Evolutionary conservation across 2,797 vertebrate genomes (phyloP), one percentile per base, ranked within the genome.

Genomic region (Lepus townsendii): DNA sequence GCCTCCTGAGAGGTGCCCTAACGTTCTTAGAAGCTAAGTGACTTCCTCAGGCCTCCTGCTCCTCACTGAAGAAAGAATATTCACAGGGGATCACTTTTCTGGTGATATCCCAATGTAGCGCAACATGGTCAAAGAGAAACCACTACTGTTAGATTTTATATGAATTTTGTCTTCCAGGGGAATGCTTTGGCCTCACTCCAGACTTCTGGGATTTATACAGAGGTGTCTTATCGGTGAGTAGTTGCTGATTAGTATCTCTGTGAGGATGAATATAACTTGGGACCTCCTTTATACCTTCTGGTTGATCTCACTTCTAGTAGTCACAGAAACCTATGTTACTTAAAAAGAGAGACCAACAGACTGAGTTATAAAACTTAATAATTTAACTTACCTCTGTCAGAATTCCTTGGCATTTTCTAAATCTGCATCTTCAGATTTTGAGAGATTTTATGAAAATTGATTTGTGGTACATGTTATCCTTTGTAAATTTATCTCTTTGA

Each of bases 401-500:
- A 94, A 80, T 75, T 82, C 22, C 24, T 93, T 93, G 12, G 12
- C 14, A n/a, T 93, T 94, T 92, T 88, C 32, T 84, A 65, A 96
- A 94, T 92, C 24, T 76, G 0, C 24, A 73, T 68, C 52, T 77
- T 90, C 3, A 57, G 8, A 68, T 79, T 94, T 71, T 82, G 47
- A 88, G 47, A 82, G 78, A 66, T 57, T 10, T 82, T 93, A 92
- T 65, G 12, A 86, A 96, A 89, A 87, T n/a, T 3, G 11, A 35
- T 65, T 86, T 69, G 12, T 85, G 26, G 19, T 54, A 66, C 13
- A 50, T 76, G 73, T 52, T 85, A 50, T 80, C 12, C 35, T 93
- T 80, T 72, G 17, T 19, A 65, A 95, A 50, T 9, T 71, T 79
- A 93, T 97, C 93, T 52, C 12, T 84, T 30, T 62, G 85, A 89